Base-by-base conservation (phyloP, 2,797 vertebrate genomes). In the Megalops cyprinoides region DNA sequence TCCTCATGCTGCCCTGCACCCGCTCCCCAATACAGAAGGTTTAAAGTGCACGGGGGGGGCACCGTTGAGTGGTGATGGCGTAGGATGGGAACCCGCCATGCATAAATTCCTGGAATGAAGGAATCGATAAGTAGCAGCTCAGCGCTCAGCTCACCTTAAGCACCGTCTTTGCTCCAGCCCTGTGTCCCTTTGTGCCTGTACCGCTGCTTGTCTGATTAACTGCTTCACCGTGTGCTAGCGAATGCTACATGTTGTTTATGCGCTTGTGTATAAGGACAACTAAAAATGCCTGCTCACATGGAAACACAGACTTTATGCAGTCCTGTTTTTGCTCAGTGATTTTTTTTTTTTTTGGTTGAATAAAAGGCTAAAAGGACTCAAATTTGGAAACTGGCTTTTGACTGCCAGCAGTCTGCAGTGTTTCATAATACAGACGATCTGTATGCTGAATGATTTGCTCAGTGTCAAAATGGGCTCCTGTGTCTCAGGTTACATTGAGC, bases 61-160 rank as follows among this genome's bases (percentile, higher is more conserved):
- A 83, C 39, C 55, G 76, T 86, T 81, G 79, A 86, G 25, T 8
- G 46, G 74, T 25, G 15, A 67, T 85, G 83, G 20, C 44, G 84
- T 81, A 86, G 85, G 82, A 82, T 74, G 31, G 37, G 84, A 44
- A 78, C 80, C 85, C 8, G 4, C 31, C 82, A 60, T 87, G 77
- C 84, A 81, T 87, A 81, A 85, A 87, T 87, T 79, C 86, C 75
- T 86, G 55, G 74, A 76, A 85, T 84, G 75, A 86, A 86, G 82
- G 82, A 81, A 76, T 46, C 79, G 77, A 85, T 88, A 87, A 88
- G 80, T 83, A 82, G 73, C 0, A 34, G 78, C 81, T 48, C 46
- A 75, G 79, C 84, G 78, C 81, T 48, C 46, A 75, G 79, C 84
- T 87, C 84, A 85, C 85, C 87, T 89, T 82, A 86, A 88, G 84